Conservation (phyloP, 2,113 vertebrate species). For the Lycaon pictus region DNA sequence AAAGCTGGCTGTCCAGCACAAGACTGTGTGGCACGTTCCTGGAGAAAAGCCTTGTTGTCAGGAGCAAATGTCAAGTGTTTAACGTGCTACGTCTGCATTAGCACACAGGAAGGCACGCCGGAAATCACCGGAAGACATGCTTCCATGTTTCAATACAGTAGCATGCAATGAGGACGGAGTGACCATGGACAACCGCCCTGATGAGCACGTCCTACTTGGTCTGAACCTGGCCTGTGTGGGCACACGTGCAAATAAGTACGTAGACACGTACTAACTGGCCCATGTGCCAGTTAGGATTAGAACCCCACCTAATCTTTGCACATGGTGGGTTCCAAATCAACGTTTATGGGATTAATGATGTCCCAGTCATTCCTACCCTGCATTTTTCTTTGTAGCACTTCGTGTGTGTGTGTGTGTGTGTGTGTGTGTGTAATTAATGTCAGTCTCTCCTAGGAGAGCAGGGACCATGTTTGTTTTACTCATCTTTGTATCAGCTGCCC, state of each 20-base stretch:
- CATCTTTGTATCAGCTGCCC: neutral
- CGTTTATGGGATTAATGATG: neutral
- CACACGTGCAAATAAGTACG: neutral
- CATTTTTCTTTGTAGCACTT: neutral
- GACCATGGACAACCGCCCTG: neutral
- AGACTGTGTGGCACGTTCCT: neutral
- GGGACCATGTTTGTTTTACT: conserved; percentile 42
- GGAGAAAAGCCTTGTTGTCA: neutral
- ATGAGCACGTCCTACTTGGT: neutral
- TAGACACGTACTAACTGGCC: neutral
- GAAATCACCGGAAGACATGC: conserved; percentile 60
- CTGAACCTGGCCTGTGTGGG: neutral
- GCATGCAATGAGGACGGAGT: neutral
- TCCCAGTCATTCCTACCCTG: no score
- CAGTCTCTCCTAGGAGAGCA: neutral
- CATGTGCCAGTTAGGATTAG: neutral
- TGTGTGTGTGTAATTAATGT: conserved; percentile 11
- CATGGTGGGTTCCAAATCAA: neutral
- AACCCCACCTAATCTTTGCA: neutral
- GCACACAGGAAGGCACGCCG: neutral
- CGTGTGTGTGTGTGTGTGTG: neutral
- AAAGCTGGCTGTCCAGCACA: neutral
- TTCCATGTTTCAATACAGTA: neutral
- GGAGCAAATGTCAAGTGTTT: conserved; percentile 22
- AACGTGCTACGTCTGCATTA: neutral